Percentiles rank a stretch among this genome's conserved stretches.
phyloP scores from a whole-genome alignment of 2,797 vertebrate genomes.

The Poecilia picta region DNA sequence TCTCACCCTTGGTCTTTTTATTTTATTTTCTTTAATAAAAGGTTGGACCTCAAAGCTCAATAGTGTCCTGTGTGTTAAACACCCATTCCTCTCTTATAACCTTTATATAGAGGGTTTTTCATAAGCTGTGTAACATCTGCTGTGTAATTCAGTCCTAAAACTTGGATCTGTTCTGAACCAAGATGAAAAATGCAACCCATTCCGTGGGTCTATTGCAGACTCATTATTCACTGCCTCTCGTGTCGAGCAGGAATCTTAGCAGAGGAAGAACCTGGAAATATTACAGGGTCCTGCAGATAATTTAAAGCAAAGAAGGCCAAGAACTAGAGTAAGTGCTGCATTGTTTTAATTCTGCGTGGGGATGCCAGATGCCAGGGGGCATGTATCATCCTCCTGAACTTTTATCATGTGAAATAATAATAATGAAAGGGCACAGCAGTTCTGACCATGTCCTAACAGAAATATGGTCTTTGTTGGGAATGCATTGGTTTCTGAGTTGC shows the following conservation, averaged over 20 bases:
- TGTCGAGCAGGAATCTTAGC: conserved; percentile 49
- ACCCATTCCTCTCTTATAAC: conserved; percentile 43
- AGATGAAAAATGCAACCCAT: conserved; percentile 64
- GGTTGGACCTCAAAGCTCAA: conserved; percentile 26
- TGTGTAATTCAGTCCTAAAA: conserved; percentile 61
- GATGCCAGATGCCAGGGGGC: conserved; percentile 25
- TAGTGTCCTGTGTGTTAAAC: conserved; percentile 28
- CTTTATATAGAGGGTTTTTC: conserved; percentile 43
- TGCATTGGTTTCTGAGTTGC: conserved; percentile 33
- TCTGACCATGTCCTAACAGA: conserved; percentile 41
- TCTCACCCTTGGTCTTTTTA: conserved; percentile 17
- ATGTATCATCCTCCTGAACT: conserved; percentile 11
- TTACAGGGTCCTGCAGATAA: conserved; percentile 40
- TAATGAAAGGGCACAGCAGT: conserved; percentile 12
- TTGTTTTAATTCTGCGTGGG: conserved; percentile 50
- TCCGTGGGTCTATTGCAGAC: conserved; percentile 47
- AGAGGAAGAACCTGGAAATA: conserved; percentile 48
- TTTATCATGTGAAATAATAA: conserved; percentile 31
- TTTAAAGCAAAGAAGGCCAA: conserved; percentile 37
- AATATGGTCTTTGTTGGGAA: conserved; percentile 38
- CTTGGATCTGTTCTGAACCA: conserved; percentile 37
- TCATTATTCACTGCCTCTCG: conserved; percentile 65
- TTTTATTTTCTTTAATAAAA: conserved; percentile 38
- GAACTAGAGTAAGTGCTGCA: conserved; percentile 28
- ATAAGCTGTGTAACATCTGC: conserved; percentile 57